Percentiles rank a stretch among this genome's conserved stretches.
These are phyloP conservation scores for Catocala sponsa DNA, from an alignment of 2,888 invertebrate species.

Conservation along the genomic window DNA sequence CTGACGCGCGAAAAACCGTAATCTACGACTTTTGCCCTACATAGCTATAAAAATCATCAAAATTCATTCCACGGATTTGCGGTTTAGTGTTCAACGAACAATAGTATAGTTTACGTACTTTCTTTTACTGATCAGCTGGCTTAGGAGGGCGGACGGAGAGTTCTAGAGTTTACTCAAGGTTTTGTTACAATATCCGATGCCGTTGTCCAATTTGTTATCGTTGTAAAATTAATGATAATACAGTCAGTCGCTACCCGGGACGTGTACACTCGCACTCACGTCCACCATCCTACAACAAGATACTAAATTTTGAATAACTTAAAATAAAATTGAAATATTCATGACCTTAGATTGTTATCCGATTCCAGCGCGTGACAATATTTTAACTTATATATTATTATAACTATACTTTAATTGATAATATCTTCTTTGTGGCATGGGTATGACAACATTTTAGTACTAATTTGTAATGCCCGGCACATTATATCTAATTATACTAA, in stretches of 20 bases:
- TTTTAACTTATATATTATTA: slow-evolving; percentile 7
- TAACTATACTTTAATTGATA: neutral
- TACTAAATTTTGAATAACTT: neutral
- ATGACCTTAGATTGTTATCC: neutral
- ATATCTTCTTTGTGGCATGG: neutral
- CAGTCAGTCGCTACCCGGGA: slow-evolving; percentile 48
- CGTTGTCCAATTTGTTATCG: slow-evolving; percentile 56
- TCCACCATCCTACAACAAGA: slow-evolving; percentile 30
- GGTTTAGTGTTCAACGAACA: neutral
- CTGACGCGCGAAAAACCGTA: too few relatives aligned
- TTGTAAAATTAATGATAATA: slow-evolving; percentile 58
- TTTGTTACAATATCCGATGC: slow-evolving; percentile 23
- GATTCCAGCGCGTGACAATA: neutral
- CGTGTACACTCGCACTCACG: slow-evolving; percentile 50
- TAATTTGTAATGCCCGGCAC: too few relatives aligned
- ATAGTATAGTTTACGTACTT: too few relatives aligned
- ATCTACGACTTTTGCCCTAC: too few relatives aligned
- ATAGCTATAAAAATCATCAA: too few relatives aligned
- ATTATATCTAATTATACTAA: too few relatives aligned
- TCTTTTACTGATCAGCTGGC: too few relatives aligned
- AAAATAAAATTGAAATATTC: slow-evolving; percentile 1
- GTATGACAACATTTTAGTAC: neutral
- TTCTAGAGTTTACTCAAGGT: slow-evolving; percentile 40
- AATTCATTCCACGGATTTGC: too few relatives aligned
- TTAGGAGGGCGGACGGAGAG: slow-evolving; percentile 3